Conservation (phyloP, 1,140 invertebrate species). For the Calosoma granatense region DNA sequence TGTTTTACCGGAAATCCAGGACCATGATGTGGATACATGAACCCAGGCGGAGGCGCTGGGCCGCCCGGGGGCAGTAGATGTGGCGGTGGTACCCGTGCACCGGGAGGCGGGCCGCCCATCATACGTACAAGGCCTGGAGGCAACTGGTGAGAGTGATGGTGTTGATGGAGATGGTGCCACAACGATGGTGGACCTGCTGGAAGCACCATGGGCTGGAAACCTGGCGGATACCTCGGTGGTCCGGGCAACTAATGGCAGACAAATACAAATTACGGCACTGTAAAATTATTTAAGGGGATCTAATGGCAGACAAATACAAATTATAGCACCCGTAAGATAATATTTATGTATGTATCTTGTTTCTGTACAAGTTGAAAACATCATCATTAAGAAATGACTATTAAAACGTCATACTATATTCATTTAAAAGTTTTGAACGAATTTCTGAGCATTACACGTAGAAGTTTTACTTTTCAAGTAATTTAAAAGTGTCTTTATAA, state of each 20-base stretch:
- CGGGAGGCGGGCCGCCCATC: too few species aligned
- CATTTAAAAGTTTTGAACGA: too few species aligned
- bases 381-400: too few species aligned
- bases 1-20: conserved; percentile 19
- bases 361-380: conserved; percentile 30
- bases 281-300: background rate
- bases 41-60: conserved; percentile 16
- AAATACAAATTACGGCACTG: too few species aligned
- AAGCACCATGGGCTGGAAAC: background rate
- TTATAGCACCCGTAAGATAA: background rate
- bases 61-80: conserved; percentile 14
- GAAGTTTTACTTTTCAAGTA: too few species aligned
- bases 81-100: conserved; percentile 7
- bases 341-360: conserved; percentile 21
- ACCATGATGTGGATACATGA: conserved; percentile 13
- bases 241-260: background rate
- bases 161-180: conserved; percentile 22
- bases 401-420: too few species aligned
- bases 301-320: background rate
- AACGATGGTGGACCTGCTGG: conserved; percentile 13
- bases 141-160: conserved; percentile 10
- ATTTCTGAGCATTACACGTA: too few species aligned
- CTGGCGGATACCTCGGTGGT: background rate
- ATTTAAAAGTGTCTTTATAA: too few species aligned
- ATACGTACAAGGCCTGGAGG: conserved; percentile 10